Conservation (phyloP, 2,797 vertebrate species). For the Pogonophryne albipinna region DNA sequence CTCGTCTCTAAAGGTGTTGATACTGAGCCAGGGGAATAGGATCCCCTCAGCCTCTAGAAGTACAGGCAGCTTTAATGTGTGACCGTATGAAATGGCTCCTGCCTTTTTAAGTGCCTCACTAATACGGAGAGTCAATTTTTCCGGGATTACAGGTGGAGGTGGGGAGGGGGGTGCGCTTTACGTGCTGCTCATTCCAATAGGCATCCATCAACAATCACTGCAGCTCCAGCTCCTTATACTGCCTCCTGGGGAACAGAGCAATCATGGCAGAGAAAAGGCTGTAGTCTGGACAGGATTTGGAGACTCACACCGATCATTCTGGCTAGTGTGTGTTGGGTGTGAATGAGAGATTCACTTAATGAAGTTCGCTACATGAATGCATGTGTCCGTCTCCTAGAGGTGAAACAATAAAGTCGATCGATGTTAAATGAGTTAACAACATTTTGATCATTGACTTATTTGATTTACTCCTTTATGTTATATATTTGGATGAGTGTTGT, state of each 20-base stretch:
- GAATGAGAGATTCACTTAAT: neutral
- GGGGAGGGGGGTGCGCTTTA: slow-evolving; percentile 1
- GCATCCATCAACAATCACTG: slow-evolving; percentile 57
- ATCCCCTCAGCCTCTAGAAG: slow-evolving; percentile 35
- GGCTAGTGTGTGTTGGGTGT: neutral
- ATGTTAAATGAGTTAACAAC: neutral
- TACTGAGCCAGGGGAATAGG: slow-evolving; percentile 46
- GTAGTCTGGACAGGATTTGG: slow-evolving; percentile 38
- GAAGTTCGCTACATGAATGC: neutral
- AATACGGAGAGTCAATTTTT: slow-evolving; percentile 70
- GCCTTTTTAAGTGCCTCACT: slow-evolving; percentile 61
- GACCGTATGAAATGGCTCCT: slow-evolving; percentile 58
- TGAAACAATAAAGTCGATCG: neutral
- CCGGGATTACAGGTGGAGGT: slow-evolving; percentile 59
- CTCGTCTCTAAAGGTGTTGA: slow-evolving; percentile 33
- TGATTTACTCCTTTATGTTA: too few relatives aligned
- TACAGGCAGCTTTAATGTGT: slow-evolving; percentile 50
- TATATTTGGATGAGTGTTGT: too few relatives aligned
- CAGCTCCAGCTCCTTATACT: slow-evolving; percentile 37
- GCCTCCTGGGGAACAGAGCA: slow-evolving; percentile 60
- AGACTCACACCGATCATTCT: slow-evolving; percentile 22
- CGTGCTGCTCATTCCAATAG: slow-evolving; percentile 67
- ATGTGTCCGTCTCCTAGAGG: neutral
- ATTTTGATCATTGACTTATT: neutral
- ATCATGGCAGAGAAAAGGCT: slow-evolving; percentile 52